Evolutionary conservation across 2,113 vertebrate genomes (phyloP), one percentile per base, ranked within the genome.

Genomic region (Neogobius melanostomus): DNA sequence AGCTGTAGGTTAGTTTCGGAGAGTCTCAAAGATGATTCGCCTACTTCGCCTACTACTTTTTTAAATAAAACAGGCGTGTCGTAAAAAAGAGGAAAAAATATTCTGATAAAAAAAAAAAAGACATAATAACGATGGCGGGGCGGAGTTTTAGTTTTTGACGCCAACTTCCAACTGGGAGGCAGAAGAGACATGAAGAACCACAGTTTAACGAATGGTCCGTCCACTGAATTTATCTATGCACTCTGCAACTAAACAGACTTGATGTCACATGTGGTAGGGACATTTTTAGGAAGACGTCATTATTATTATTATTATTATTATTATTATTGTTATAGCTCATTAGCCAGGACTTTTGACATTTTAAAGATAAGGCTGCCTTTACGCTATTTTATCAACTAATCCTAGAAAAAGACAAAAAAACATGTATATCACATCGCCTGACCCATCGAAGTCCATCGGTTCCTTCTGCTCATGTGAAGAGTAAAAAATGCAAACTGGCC

Each of bases 161-260:
- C 68, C 71, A 79, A 81, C 80, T 83, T 83, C 74, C 59, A 59
- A 59, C 56, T 73, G 78, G 50, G 66, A 75, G 80, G 72, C 74
- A 7, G 76, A 64, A 52, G 46, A 48, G 42, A 44, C 9, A 21
- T 66, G 51, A 83, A 79, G 66, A 84, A 71, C 78, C 82, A 80
- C 82, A 66, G 79, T 70, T 81, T 42, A 11, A 57, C 2, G 44
- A 69, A 72, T 54, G 73, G 71, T 88, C 71, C 45, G 68, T 82
- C 82, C 82, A 80, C 80, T 82, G 79, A 80, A 83, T 74, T 61
- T 76, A 90, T 87, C 85, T 90, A 88, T 90, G 88, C 88, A 88
- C 79, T 84, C 77, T 75, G 72, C 77, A 85, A 85, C 72, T 69
- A 75, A 79, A 85, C 75, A 68, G 46, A 85, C 77, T 79, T 85